phyloP scores from a whole-genome alignment of 1,140 invertebrate species.

The Lasioglossum baleicum region DNA sequence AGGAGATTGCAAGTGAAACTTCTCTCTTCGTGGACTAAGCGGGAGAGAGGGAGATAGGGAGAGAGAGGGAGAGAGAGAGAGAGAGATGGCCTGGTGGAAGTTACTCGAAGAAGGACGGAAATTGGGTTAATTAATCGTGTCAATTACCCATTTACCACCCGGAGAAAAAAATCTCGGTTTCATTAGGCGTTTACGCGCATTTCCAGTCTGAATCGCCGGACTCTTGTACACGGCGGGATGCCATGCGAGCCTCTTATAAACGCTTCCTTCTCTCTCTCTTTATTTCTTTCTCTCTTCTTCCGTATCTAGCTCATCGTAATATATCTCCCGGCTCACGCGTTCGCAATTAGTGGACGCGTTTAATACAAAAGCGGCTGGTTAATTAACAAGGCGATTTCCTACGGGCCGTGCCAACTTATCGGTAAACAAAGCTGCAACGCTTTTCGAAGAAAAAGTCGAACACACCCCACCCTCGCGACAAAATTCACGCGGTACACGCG shows the following conservation, averaged over 20 bases:
- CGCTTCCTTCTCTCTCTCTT: conserved; percentile 18
- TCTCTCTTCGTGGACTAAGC: no score
- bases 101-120: conserved; percentile 6
- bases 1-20: conserved; percentile 41
- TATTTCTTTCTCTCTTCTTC: conserved; percentile 2
- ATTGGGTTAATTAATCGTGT: conserved; percentile 60
- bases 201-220: conserved; percentile 67
- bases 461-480: neutral
- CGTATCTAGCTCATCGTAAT: conserved; percentile 64
- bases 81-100: neutral
- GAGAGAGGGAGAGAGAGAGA: no score
- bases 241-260: conserved; percentile 44
- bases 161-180: conserved; percentile 65
- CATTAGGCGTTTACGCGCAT: conserved; percentile 62
- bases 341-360: conserved; percentile 62
- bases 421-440: neutral
- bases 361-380: conserved; percentile 56
- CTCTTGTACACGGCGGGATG: conserved; percentile 33
- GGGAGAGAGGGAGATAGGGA: neutral
- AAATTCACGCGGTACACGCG: no score
- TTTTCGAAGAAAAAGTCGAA: neutral
- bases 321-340: conserved; percentile 58
- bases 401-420: conserved; percentile 12
- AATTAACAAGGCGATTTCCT: conserved; percentile 57
- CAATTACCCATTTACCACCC: conserved; percentile 62